A percentile compares a stretch with the other conserved stretches of the same genome.
Evolutionary conservation across 2,113 vertebrate species (phyloP).

Genomic region (Gymnarchus niloticus): DNA sequence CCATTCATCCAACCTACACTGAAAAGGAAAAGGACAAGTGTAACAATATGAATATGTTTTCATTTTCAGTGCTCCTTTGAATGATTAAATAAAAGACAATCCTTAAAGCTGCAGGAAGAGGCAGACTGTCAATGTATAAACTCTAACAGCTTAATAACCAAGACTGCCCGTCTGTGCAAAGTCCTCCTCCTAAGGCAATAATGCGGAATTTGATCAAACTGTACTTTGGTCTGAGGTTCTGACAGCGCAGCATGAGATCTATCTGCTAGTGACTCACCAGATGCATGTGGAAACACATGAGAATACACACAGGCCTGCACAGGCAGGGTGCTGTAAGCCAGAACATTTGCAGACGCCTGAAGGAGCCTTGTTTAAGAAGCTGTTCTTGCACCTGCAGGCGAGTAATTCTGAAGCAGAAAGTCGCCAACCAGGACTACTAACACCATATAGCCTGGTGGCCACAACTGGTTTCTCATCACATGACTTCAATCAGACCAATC

Average conservation of each 20-base stretch:
- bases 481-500: too few relatives aligned
- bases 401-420: background rate
- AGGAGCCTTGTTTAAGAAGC: background rate
- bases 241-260: background rate
- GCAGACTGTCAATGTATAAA: background rate
- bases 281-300: background rate
- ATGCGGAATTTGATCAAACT: background rate
- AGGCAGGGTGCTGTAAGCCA: background rate
- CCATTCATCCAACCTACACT: too few relatives aligned
- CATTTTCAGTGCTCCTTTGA: too few relatives aligned
- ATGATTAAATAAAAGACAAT: too few relatives aligned
- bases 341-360: background rate
- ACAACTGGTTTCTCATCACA: background rate
- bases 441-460: background rate
- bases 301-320: background rate
- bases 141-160: background rate
- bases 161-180: background rate
- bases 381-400: background rate
- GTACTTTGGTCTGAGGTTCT: slow-evolving; percentile 4
- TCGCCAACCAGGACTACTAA: background rate
- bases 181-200: background rate
- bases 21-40: too few relatives aligned
- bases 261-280: background rate
- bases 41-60: too few relatives aligned
- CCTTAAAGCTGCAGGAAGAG: background rate